Base-by-base conservation (phyloP, 1,140 invertebrate species). In the Drosophila micromelanica region DNA sequence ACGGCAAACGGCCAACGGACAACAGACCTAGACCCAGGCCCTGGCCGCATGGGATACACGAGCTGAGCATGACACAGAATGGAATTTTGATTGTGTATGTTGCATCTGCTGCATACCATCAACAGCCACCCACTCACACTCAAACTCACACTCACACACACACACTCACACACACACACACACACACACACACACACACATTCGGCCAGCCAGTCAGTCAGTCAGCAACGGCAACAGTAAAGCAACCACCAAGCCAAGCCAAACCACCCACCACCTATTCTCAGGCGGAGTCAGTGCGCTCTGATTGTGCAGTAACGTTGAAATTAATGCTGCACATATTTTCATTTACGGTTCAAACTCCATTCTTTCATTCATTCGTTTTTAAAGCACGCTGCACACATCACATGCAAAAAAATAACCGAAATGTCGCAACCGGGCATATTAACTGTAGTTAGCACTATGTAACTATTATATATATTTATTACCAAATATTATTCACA, bases 241-340 rank as follows among this genome's bases (percentile, higher is more conserved):
- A 62, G 43, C 45, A 63, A 63, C 59, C 52, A 73, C 55, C 51
- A 7, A 32, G n/a, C 46, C 23, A 30, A 2, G 12, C 46, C 46
- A 49, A 49, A 9, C 38, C 27, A 49, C 23, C 65, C 42, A 48
- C 37, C 35, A 27, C 46, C 17, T 9, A 35, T 5, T n/a, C 48
- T 30, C 23, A 3, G 30, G 27, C 17, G 13, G 27, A 30, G 62
- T 57, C 57, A 57, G 52, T 49, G 37, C 15, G 17, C 57, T 52
- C 70, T 69, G 76, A 78, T 78, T 78, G 76, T 65, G 76, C 73
- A 64, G 73, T 65, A 74, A 78, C 72, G 76, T 65, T 76, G 64
- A 78, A 78, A 78, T 78, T 78, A 78, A 78, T 78, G 76, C 75
- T 79, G 76, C 76, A 79, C 73, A 79, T 79, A 79, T 79, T 79